Evolutionary conservation across 2,113 vertebrate genomes (phyloP), one percentile per base, ranked within the genome.

Genomic region (Nestor notabilis): DNA sequence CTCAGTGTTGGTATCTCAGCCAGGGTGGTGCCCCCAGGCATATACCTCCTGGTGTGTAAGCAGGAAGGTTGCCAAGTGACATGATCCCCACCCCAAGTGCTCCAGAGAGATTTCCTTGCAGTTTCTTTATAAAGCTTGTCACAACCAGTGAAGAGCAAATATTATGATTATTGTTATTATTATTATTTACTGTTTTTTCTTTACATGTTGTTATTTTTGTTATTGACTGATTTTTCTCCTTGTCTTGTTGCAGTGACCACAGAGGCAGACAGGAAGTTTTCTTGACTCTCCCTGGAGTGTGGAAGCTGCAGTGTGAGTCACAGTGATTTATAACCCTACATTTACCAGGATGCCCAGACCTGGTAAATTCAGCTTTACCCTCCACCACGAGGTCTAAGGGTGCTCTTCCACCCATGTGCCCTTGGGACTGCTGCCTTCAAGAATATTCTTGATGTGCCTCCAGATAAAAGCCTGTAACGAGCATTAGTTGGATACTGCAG

Each of bases 361-460:
- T 50, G 29, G 23, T 35, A 35, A 77, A 35, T 17, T 90, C 35
- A 89, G 61, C 80, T 83, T 87, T 71, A 55, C 64, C 86, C 33
- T 61, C 21, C 68, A 13, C 35, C 71, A 79, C 16, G 23, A 33
- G 24, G 1, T 71, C 76, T 66, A 76, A 25, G 33, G 71, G 14
- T 60, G 49, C 24, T 92, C 83, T 90, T 69, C 47, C 65, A 84
- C 35, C 50, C 29, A 7, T 52, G 68, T 64, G 80, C 83, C 86
- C 77, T 64, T 37, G 21, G 80, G 64, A 60, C 60, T 77, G 18
- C 35, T 44, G 89, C 47, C 83, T 61, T 17, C 46, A 58, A 71
- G 65, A 60, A 75, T 82, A 96, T 94, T 89, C 95, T 93, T 97
- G 94, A 90, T 93, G 52, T 11, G 0, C 33, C 37, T 60, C 46